Evolutionary conservation across 2,113 vertebrate genomes (phyloP).

Genomic region (Accipiter virgatus): DNA sequence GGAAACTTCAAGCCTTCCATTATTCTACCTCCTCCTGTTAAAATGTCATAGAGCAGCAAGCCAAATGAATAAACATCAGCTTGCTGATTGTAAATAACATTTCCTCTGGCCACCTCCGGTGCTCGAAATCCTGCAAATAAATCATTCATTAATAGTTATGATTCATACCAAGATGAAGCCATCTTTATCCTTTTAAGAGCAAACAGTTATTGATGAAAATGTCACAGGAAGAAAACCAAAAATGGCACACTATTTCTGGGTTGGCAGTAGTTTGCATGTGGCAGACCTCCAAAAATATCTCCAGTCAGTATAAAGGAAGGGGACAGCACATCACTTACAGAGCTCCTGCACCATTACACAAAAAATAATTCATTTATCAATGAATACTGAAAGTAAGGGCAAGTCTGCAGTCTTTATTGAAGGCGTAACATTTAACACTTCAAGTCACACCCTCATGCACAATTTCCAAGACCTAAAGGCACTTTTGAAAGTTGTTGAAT

Average conservation of each 20-base stretch:
- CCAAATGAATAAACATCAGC: conserved; percentile 97
- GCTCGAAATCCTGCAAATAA: conserved; percentile 87
- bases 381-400: not conserved
- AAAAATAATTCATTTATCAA: not conserved
- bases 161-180: not conserved
- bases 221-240: not conserved
- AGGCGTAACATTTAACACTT: not conserved
- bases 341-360: not conserved
- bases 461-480: not conserved
- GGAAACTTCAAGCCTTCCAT: conserved; percentile 95
- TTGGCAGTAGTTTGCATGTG: not conserved
- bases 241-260: not conserved
- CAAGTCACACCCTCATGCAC: not conserved
- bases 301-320: not conserved
- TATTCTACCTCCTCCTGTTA: conserved; percentile 90
- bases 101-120: conserved; percentile 93
- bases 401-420: not conserved
- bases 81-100: conserved; percentile 95
- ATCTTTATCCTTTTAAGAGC: not conserved
- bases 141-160: conserved; percentile 2
- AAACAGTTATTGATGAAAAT: not conserved
- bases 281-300: not conserved
- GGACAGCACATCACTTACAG: not conserved
- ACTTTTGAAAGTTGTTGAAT: not conserved
- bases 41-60: conserved; percentile 92